Percentiles rank a stretch among this genome's conserved stretches.
Evolutionary conservation across 1,140 invertebrate genomes (phyloP).

Genomic region (Charaxes varanes): DNA sequence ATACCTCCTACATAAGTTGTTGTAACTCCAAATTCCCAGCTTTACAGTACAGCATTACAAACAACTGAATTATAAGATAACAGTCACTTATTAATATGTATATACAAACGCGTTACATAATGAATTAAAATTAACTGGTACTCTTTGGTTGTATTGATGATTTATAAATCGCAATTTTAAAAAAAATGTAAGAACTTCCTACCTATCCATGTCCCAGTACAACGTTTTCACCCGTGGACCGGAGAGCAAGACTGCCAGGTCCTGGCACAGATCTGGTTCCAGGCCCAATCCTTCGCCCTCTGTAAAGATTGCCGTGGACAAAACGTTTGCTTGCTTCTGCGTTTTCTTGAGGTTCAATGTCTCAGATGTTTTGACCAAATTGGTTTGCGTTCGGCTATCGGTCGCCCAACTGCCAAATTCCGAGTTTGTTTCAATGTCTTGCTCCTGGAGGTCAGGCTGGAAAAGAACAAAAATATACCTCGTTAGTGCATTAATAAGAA

Average conservation of each 20-base stretch:
- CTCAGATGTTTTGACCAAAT: conserved; percentile 59
- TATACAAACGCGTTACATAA: no score
- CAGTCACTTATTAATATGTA: no score
- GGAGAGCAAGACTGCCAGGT: conserved; percentile 75
- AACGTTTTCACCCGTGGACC: conserved; percentile 74
- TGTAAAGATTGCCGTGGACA: conserved; percentile 55
- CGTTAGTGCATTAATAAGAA: no score
- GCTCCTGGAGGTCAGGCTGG: conserved; percentile 31
- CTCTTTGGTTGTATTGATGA: no score
- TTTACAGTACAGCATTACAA: no score
- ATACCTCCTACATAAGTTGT: no score
- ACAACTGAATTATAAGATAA: no score
- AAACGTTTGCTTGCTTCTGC: conserved; percentile 45
- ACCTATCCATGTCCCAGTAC: conserved; percentile 76
- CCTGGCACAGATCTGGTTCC: conserved; percentile 67
- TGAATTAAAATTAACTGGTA: no score
- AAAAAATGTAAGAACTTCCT: no score
- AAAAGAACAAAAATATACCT: no score
- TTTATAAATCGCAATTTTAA: no score
- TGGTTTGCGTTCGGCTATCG: conserved; percentile 57
- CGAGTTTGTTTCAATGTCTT: conserved; percentile 29
- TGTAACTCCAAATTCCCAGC: no score
- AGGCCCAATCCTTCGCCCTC: conserved; percentile 62
- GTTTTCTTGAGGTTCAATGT: conserved; percentile 36
- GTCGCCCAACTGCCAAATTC: conserved; percentile 63